Evolutionary conservation across 2,113 vertebrate genomes (phyloP).

Genomic region (Misgurnus anguillicaudatus): DNA sequence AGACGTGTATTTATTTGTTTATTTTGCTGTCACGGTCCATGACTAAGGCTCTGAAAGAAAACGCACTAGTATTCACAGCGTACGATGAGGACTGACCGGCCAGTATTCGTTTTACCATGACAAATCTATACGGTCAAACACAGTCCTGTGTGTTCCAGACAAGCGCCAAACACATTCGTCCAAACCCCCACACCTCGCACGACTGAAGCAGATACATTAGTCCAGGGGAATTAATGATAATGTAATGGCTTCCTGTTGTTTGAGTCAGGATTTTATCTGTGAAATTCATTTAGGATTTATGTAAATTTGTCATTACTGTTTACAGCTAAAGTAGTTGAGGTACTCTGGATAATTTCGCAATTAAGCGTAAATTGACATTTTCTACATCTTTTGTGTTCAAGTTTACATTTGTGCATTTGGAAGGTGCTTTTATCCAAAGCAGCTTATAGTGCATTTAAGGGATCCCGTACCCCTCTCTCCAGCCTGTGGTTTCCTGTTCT

Average conservation of each 20-base stretch:
- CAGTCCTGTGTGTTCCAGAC: constrained; percentile 83
- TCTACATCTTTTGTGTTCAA: too few relatives aligned
- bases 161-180: constrained; percentile 61
- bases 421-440: too few relatives aligned
- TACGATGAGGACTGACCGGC: constrained; percentile 78
- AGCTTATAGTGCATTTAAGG: too few relatives aligned
- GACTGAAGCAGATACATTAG: constrained; percentile 75
- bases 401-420: too few relatives aligned
- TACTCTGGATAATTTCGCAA: too few relatives aligned
- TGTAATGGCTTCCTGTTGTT: constrained; percentile 40
- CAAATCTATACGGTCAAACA: constrained; percentile 83
- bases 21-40: constrained; percentile 88
- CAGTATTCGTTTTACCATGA: constrained; percentile 85
- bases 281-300: constrained; percentile 1
- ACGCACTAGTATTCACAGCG: constrained; percentile 80
- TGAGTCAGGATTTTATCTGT: constrained; percentile 12
- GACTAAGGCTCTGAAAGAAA: constrained; percentile 81
- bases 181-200: constrained; percentile 43
- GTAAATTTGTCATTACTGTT: background rate
- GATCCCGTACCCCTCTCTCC: too few relatives aligned
- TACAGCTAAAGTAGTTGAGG: too few relatives aligned
- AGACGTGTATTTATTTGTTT: constrained; percentile 90
- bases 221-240: constrained; percentile 34
- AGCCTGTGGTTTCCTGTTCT: too few relatives aligned
- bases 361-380: too few relatives aligned